phyloP scores from a whole-genome alignment of 2,113 vertebrate species.

The Harpagus bidentatus region DNA sequence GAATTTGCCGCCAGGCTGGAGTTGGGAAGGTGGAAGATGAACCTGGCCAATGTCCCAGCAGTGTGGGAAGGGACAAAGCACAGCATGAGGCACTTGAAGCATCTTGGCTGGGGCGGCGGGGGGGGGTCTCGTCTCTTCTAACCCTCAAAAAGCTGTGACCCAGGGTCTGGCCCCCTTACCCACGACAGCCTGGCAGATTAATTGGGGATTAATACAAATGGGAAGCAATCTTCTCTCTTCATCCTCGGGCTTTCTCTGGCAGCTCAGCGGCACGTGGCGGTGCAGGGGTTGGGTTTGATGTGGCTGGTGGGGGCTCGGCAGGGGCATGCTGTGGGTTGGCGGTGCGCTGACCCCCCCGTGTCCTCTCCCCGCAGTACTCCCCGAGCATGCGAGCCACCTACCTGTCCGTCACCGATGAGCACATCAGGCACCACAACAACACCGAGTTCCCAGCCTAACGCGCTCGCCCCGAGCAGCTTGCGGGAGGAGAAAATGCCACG shows the following conservation, averaged over 20 bases:
- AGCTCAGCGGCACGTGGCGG: rapidly evolving
- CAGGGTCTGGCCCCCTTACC: background rate
- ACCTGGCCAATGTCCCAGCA: background rate
- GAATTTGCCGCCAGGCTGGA: background rate
- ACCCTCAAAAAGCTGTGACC: background rate
- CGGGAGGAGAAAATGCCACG: background rate
- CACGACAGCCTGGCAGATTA: rapidly evolving
- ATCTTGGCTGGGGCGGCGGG: too few relatives aligned
- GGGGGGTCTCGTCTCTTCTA: background rate
- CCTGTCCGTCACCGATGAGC: conserved; percentile 90
- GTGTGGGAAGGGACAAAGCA: background rate
- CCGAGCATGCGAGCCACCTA: conserved; percentile 96
- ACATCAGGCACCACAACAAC: conserved; percentile 77
- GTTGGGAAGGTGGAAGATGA: background rate
- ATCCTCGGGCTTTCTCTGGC: background rate
- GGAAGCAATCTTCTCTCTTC: background rate
- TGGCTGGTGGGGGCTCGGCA: background rate
- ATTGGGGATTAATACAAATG: background rate
- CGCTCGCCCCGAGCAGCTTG: background rate
- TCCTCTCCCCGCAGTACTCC: conserved; percentile 80
- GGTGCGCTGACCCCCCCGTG: background rate
- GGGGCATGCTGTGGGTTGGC: rapidly evolving
- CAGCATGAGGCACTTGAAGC: rapidly evolving
- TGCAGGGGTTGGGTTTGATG: background rate
- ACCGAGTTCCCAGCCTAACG: conserved; percentile 82